Conservation (phyloP, 1,140 invertebrate genomes). For the Drosophila novamexicana region DNA sequence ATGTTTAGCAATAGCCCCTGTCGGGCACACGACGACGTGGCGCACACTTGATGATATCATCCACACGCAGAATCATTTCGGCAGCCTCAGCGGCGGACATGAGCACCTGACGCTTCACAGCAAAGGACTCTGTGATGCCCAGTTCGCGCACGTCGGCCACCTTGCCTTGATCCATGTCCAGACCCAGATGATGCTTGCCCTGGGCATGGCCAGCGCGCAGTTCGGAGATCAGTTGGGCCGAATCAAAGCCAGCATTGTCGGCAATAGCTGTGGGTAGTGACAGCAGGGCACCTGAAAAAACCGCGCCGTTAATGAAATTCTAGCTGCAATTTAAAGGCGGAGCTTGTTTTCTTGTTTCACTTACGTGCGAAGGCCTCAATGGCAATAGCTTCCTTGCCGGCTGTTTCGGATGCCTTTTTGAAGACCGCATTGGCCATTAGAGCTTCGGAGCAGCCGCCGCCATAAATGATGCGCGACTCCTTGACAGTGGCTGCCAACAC, state of each 20-base stretch:
- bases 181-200: conserved; percentile 90
- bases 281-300: conserved; percentile 88
- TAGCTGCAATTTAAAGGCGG: neutral
- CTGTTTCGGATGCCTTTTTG: conserved; percentile 92
- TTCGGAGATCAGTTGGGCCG: conserved; percentile 95
- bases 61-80: conserved; percentile 99
- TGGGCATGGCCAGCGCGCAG: conserved; percentile 95
- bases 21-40: conserved; percentile 96
- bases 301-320: neutral
- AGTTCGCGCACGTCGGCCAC: conserved; percentile 94
- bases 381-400: conserved; percentile 98
- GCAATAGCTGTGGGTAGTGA: conserved; percentile 97
- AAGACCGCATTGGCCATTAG: conserved; percentile 97
- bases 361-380: conserved; percentile 96
- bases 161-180: conserved; percentile 96
- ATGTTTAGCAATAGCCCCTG: conserved; percentile 91
- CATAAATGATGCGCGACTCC: conserved; percentile 95
- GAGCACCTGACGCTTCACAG: conserved; percentile 98
- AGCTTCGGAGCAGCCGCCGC: conserved; percentile 97
- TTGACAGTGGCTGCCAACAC: conserved; percentile 98
- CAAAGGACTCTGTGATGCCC: conserved; percentile 98
- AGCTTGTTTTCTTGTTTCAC: conserved; percentile 18
- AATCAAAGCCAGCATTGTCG: conserved; percentile 99
- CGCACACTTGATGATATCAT: conserved; percentile 98
- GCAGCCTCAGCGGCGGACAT: conserved; percentile 98